Percentiles rank a stretch among this genome's conserved stretches.
Evolutionary conservation across 2,888 invertebrate species (phyloP).

Genomic region (Phyllotreta striolata): DNA sequence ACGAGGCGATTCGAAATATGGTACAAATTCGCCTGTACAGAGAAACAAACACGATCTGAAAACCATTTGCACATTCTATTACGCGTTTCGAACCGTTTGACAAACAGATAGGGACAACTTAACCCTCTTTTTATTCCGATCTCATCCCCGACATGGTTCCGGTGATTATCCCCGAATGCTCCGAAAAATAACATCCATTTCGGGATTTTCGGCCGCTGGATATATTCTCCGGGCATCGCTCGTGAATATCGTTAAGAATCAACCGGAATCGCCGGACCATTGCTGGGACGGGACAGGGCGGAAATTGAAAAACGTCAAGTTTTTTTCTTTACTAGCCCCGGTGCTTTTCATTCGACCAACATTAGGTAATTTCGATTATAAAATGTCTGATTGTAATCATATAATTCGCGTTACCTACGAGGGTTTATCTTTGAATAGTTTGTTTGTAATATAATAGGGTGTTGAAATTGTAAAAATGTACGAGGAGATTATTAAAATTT

Average conservation of each 20-base stretch:
- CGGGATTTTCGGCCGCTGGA: constrained; percentile 19
- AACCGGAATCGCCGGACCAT: background rate
- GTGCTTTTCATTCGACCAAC: too few species aligned
- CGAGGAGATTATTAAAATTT: too few species aligned
- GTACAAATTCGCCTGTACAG: too few species aligned
- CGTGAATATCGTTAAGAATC: constrained; percentile 18
- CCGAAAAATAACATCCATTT: constrained; percentile 28
- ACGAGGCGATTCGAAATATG: too few species aligned
- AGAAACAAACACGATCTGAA: background rate
- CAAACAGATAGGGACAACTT: constrained; percentile 29
- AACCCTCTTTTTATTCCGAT: constrained; percentile 25
- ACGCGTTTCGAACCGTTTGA: constrained; percentile 22
- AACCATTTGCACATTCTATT: constrained; percentile 28
- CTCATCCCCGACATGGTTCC: constrained; percentile 26
- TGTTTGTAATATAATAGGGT: too few species aligned
- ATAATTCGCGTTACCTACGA: too few species aligned
- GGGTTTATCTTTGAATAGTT: too few species aligned
- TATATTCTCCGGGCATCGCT: constrained; percentile 1
- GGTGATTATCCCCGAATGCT: constrained; percentile 28
- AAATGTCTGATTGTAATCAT: too few species aligned
- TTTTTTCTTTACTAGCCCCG: too few species aligned
- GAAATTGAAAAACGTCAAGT: constrained; percentile 8
- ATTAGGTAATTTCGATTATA: too few species aligned
- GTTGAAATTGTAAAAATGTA: too few species aligned
- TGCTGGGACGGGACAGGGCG: background rate